Conservation (phyloP, 2,888 invertebrate genomes). For the Abrostola tripartita region DNA sequence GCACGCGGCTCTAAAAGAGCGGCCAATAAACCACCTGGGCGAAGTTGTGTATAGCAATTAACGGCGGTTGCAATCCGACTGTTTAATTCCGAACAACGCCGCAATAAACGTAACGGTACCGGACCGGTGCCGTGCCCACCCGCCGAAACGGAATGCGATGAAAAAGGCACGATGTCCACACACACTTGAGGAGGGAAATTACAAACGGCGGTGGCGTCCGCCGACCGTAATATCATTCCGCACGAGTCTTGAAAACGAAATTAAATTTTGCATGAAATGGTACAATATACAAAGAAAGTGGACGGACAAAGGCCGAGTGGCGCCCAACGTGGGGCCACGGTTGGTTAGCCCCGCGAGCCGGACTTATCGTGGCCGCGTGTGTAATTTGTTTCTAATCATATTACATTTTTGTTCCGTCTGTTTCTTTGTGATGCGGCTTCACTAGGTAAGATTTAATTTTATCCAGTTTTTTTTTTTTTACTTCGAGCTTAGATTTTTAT, state of each 20-base stretch:
- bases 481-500: conserved; percentile 20
- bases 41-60: conserved; percentile 84
- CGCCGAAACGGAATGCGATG: conserved; percentile 87
- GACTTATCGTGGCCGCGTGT: conserved; percentile 74
- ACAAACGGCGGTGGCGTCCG: conserved; percentile 79
- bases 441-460: conserved; percentile 67
- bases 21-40: conserved; percentile 78
- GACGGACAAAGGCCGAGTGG: conserved; percentile 83
- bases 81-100: conserved; percentile 84
- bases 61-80: conserved; percentile 81
- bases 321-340: conserved; percentile 74
- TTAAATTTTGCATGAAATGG: conserved; percentile 88
- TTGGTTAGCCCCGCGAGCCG: conserved; percentile 74
- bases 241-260: conserved; percentile 88
- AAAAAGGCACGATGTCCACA: conserved; percentile 87
- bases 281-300: conserved; percentile 88
- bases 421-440: conserved; percentile 62
- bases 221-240: conserved; percentile 86
- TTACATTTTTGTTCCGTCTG: conserved; percentile 76
- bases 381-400: conserved; percentile 87
- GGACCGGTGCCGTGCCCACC: conserved; percentile 69
- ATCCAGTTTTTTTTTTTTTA: conserved; percentile 59
- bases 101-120: conserved; percentile 82
- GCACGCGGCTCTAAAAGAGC: conserved; percentile 70
- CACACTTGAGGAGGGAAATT: conserved; percentile 87